These are phyloP conservation scores for Montipora cactus DNA, from an alignment of 64 coral and sea anemone genomes.

Conservation along the genomic window DNA sequence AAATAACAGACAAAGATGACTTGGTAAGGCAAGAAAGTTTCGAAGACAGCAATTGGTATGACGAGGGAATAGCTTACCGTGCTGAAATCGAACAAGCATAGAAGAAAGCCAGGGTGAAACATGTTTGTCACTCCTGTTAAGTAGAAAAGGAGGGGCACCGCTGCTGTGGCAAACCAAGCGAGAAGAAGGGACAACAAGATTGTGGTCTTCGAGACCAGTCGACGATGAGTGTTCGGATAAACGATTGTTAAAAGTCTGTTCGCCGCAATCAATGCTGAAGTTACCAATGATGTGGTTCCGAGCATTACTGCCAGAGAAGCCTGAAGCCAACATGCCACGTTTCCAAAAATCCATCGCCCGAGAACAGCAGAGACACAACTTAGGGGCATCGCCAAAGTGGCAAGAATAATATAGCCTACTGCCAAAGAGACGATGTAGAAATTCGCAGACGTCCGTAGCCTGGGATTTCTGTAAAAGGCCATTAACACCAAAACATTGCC, in stretches of 20 bases:
- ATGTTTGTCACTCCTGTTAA: not conserved
- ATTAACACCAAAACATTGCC: conserved; percentile 26
- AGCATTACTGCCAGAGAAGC: conserved; percentile 23
- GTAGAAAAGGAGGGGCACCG: not conserved
- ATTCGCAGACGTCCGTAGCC: conserved; percentile 15
- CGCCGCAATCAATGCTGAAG: not conserved
- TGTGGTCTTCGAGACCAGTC: not conserved
- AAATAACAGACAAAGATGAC: conserved; percentile 40
- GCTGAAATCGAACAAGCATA: conserved; percentile 45
- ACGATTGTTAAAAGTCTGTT: conserved; percentile 39
- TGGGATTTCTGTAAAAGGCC: conserved; percentile 23
- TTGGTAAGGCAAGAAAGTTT: conserved; percentile 15
- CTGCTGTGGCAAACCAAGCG: conserved; percentile 28
- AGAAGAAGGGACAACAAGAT: not conserved
- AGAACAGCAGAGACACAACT: not conserved
- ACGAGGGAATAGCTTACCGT: not conserved
- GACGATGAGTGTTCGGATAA: conserved; percentile 30
- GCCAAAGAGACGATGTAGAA: conserved; percentile 1
- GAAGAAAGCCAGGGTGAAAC: conserved; percentile 4
- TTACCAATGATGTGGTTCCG: conserved; percentile 4
- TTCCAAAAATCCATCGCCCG: conserved; percentile 10
- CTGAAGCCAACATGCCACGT: conserved; percentile 2
- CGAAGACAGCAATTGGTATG: conserved; percentile 3
- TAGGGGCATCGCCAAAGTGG: not conserved
- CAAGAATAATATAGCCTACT: not conserved